Conservation (phyloP, 2,888 invertebrate species). For the Pristionchus mayeri region DNA sequence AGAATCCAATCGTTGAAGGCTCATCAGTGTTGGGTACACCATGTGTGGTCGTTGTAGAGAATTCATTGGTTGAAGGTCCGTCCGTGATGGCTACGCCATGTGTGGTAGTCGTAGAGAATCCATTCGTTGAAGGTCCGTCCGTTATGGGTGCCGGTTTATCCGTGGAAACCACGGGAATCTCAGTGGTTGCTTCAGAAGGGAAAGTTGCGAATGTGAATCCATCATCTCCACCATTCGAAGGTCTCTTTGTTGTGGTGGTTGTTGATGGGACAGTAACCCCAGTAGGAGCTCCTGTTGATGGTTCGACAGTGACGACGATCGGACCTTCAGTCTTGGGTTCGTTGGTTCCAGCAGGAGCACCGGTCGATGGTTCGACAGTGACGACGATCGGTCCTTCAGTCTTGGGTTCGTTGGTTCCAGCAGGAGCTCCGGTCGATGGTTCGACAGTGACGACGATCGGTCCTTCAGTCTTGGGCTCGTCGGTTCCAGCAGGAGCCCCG, state of each 20-base stretch:
- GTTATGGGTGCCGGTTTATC: background rate
- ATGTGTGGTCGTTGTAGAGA: background rate
- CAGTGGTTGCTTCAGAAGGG: background rate
- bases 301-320: background rate
- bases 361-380: constrained; percentile 19
- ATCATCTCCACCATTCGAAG: constrained; percentile 10
- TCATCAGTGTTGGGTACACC: background rate
- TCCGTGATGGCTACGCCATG: background rate
- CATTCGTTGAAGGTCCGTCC: background rate
- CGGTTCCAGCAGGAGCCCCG: background rate
- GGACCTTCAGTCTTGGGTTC: background rate
- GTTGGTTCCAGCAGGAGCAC: background rate
- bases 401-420: no score
- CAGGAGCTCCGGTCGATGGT: no score
- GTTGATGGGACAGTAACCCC: background rate
- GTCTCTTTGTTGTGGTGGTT: background rate
- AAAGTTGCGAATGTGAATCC: constrained; percentile 24
- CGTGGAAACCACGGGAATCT: background rate
- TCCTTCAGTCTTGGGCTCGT: background rate
- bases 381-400: background rate
- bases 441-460: background rate
- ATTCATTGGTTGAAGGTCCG: background rate
- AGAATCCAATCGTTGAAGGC: background rate
- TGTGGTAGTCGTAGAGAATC: background rate
- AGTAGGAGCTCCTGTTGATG: background rate